Conservation (phyloP, 2,113 vertebrate species). For the Corythoichthys haematopterus region DNA sequence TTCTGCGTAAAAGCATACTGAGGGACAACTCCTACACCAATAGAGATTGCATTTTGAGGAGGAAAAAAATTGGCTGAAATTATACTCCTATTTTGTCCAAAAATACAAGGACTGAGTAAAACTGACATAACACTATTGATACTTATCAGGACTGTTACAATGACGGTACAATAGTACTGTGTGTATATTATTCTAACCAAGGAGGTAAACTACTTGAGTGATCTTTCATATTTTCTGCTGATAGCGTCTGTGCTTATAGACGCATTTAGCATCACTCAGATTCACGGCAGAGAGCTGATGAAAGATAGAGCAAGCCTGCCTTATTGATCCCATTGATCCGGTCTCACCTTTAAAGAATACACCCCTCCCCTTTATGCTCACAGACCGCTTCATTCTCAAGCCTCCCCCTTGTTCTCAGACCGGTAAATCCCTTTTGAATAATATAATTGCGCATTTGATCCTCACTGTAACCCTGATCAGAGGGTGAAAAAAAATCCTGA, state of each 20-base stretch:
- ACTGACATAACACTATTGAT: not conserved
- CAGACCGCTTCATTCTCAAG: constrained; percentile 1
- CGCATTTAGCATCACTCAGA: constrained; percentile 31
- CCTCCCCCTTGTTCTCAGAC: constrained; percentile 49
- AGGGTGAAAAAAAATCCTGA: constrained; percentile 32
- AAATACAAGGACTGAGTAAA: not conserved
- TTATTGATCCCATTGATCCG: constrained; percentile 81
- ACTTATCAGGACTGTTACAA: not conserved
- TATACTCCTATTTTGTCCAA: not conserved
- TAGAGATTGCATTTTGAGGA: not conserved
- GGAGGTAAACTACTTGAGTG: not conserved
- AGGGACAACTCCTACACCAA: not conserved
- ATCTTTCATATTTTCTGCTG: constrained; percentile 26
- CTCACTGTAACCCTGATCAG: constrained; percentile 50
- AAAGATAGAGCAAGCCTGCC: constrained; percentile 73
- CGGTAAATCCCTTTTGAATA: constrained; percentile 74
- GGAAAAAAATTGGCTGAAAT: not conserved
- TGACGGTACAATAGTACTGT: not conserved
- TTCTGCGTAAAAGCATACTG: not conserved
- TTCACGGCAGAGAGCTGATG: constrained; percentile 48
- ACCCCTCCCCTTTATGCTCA: constrained; percentile 11
- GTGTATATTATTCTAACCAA: not conserved
- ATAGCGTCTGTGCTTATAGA: constrained; percentile 30
- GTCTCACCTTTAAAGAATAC: constrained; percentile 76
- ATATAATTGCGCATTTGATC: constrained; percentile 71